These are phyloP conservation scores for Dryococelus australis DNA, from an alignment of 2,888 invertebrate genomes.

Conservation along the genomic window DNA sequence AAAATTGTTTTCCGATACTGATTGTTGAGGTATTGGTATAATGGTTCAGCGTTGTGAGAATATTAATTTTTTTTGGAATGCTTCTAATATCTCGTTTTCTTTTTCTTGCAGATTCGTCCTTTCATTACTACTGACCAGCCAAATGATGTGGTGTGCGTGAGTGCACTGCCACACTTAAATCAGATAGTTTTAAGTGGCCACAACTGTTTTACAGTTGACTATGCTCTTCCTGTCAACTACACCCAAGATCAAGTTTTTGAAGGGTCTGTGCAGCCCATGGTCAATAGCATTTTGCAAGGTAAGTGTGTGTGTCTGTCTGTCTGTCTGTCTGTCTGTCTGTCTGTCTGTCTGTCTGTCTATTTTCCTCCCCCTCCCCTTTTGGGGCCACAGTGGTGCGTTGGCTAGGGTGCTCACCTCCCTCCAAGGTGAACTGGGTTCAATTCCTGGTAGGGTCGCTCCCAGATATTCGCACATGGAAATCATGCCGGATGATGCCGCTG, in stretches of 20 bases:
- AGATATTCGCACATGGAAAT: no score
- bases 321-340: neutral
- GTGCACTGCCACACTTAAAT: slow-evolving; percentile 66
- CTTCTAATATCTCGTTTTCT: no score
- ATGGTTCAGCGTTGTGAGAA: no score
- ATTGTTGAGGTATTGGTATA: no score
- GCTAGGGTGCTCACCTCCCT: no score
- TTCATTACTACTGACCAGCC: slow-evolving; percentile 63
- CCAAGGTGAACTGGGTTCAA: no score
- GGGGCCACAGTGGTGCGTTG: no score
- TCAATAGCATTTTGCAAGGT: slow-evolving; percentile 73
- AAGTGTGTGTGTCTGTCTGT: neutral
- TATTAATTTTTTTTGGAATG: no score
- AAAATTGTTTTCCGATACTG: no score
- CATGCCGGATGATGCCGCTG: no score
- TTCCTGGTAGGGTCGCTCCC: no score
- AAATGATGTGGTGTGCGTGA: slow-evolving; percentile 66
- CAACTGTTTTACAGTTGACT: slow-evolving; percentile 65
- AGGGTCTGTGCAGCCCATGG: slow-evolving; percentile 70
- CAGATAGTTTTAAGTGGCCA: slow-evolving; percentile 68
- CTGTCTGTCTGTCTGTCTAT: neutral
- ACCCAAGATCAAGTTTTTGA: slow-evolving; percentile 70
- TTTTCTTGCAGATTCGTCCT: slow-evolving; percentile 46
- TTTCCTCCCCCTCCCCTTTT: no score
- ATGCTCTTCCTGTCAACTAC: slow-evolving; percentile 67